Conservation (phyloP, 1,140 invertebrate species). For the Orchestia grillus region DNA sequence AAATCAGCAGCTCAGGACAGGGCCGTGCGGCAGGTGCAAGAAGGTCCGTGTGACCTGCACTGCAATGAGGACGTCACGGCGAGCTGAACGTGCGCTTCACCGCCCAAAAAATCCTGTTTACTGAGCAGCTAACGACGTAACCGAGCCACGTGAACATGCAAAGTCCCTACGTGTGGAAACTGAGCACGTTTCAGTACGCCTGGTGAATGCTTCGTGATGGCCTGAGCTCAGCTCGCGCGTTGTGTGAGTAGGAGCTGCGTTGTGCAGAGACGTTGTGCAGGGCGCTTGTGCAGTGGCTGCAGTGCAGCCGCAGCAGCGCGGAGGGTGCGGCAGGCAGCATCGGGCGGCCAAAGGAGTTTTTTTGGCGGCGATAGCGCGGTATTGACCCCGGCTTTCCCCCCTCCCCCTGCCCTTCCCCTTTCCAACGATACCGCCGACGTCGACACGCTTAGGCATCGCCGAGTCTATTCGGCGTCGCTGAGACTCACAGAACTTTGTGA, state of each 20-base stretch:
- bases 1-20: not conserved
- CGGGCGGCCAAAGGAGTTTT: not conserved
- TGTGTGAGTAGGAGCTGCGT: not conserved
- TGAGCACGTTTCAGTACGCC: not conserved
- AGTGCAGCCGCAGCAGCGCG: not conserved
- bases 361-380: conserved; percentile 45
- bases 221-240: not conserved
- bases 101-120: not conserved
- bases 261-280: not conserved
- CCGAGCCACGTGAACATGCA: not conserved
- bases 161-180: not conserved
- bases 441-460: not conserved
- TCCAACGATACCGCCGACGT: conserved; percentile 29
- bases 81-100: not conserved
- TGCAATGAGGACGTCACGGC: not conserved
- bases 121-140: not conserved
- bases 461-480: not conserved
- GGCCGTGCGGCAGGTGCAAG: not conserved
- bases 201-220: not conserved
- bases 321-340: conserved; percentile 50
- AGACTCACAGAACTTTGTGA: not conserved
- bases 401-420: not conserved
- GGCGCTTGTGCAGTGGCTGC: not conserved
- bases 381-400: conserved; percentile 25
- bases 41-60: not conserved